Percentiles rank a stretch among this genome's conserved stretches.
These are phyloP conservation scores for Argyrosomus regius DNA, from an alignment of 2,797 vertebrate genomes.

Conservation along the genomic window DNA sequence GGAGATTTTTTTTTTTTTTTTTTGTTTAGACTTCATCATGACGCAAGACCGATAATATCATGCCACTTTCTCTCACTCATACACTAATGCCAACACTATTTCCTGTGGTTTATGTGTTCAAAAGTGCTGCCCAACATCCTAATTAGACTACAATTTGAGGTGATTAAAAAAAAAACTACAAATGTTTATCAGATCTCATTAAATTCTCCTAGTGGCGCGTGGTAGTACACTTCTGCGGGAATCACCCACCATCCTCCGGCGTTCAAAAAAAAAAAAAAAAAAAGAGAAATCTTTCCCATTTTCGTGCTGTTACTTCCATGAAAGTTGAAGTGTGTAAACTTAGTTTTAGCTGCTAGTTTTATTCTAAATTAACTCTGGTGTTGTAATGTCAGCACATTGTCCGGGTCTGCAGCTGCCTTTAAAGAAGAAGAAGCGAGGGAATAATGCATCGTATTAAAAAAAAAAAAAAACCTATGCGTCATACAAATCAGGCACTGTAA, in stretches of 20 bases:
- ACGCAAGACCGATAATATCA: constrained; percentile 66
- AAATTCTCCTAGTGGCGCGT: constrained; percentile 19
- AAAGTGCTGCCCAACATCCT: constrained; percentile 33
- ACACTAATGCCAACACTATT: constrained; percentile 50
- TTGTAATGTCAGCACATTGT: constrained; percentile 32
- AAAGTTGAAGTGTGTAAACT: constrained; percentile 58
- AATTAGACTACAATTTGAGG: neutral
- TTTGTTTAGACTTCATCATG: constrained; percentile 62
- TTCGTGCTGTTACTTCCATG: constrained; percentile 12
- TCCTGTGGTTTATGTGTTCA: constrained; percentile 28
- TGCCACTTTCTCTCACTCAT: constrained; percentile 56
- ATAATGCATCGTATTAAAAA: constrained; percentile 67
- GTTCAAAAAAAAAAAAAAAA: neutral
- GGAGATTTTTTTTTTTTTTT: constrained; percentile 58
- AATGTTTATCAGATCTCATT: constrained; percentile 2
- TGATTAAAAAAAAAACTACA: neutral
- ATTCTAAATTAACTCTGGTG: neutral
- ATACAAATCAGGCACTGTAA: constrained; percentile 71
- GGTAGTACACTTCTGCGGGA: constrained; percentile 7
- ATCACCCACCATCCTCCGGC: neutral
- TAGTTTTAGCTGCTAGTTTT: neutral
- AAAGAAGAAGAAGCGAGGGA: constrained; percentile 54
- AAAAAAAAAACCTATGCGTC: constrained; percentile 77
- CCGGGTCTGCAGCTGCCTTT: constrained; percentile 16
- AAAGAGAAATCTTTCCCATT: constrained; percentile 2